Evolutionary conservation across 2,113 vertebrate genomes (phyloP).

Genomic region (Mormoops blainvillei): DNA sequence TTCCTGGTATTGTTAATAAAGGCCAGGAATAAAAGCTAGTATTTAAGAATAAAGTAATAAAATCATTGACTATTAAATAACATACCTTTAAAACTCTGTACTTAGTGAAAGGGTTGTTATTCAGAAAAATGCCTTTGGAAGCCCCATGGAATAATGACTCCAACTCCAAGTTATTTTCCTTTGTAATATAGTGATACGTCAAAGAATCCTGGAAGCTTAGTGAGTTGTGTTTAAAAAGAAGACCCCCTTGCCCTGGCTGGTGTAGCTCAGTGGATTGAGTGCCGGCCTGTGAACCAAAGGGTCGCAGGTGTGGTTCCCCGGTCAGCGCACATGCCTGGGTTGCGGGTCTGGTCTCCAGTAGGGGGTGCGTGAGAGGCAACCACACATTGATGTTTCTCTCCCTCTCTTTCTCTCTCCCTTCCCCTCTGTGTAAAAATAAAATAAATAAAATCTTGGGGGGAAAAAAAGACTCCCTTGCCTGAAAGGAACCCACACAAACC

Average conservation of each 20-base stretch:
- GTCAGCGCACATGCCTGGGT: too few species aligned
- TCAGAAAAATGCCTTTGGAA: background rate
- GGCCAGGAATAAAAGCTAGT: conserved; percentile 5
- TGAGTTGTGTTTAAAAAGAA: background rate
- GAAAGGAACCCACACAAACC: background rate
- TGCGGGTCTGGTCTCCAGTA: too few species aligned
- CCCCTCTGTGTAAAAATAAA: too few species aligned
- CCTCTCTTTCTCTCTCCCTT: too few species aligned
- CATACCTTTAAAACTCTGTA: background rate
- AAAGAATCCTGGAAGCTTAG: background rate
- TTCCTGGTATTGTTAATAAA: conserved; percentile 11
- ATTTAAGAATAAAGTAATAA: conserved; percentile 16
- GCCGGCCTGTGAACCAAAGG: too few species aligned
- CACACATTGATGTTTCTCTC: too few species aligned
- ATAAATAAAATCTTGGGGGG: too few species aligned
- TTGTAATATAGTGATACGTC: background rate
- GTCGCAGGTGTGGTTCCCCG: too few species aligned
- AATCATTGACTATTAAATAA: background rate
- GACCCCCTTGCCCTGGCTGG: background rate
- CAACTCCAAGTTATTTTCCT: conserved; percentile 19
- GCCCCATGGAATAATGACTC: background rate
- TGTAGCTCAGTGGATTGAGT: too few species aligned
- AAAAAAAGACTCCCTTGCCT: background rate
- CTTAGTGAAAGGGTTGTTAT: background rate
- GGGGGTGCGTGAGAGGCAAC: too few species aligned